Evolutionary conservation across 1,140 invertebrate genomes (phyloP), one percentile per base, ranked within the genome.

Genomic region (Anastrepha ludens): DNA sequence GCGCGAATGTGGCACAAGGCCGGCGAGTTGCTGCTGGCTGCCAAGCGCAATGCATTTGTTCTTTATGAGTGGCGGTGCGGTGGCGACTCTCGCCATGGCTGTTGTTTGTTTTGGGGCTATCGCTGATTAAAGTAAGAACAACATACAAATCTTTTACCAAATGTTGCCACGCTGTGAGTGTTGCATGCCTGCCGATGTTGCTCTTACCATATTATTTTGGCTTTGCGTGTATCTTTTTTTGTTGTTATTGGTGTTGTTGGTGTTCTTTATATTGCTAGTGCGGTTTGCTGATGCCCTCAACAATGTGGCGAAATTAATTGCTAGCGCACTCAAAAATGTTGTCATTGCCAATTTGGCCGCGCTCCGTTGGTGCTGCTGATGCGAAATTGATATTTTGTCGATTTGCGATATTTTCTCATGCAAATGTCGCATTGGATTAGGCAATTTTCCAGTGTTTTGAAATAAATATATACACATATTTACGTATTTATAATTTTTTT

Each of bases 241-340:
- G n/a, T 17, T 6, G 0, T 11, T 55, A 7, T 50, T 78, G 55
- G 44, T 11, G 44, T 50, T 50, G 39, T 47, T 50, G 17, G 29
- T 29, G 29, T 29, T 29, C 29, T 29, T 29, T 29, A 62, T 17
- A 13, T 50, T 20, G 74, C n/a, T 81, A n/a, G 9, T 55, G 74
- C 3, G 29, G 74, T 39, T 81, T 55, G 74, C 74, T 81, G 47
- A 81, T 81, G 74, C 74, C 50, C 74, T 81, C 74, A 55, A 81
- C 74, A 81, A 81, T 81, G 74, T 81, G 74, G 74, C 74, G 74
- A 81, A 81, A 81, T 81, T 81, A 81, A 81, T 81, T 81, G 74
- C 74, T 29, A 81, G 74, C 74, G 47, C 44, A 81, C 74, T 81
- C 74, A 81, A 29, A 81, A 81, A 81, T 81, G 47, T 81, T 81